Percentiles rank a stretch among this genome's conserved stretches.
Conservation (phyloP, 2,888 invertebrate genomes). For the Aleiodes leptofemur region DNA sequence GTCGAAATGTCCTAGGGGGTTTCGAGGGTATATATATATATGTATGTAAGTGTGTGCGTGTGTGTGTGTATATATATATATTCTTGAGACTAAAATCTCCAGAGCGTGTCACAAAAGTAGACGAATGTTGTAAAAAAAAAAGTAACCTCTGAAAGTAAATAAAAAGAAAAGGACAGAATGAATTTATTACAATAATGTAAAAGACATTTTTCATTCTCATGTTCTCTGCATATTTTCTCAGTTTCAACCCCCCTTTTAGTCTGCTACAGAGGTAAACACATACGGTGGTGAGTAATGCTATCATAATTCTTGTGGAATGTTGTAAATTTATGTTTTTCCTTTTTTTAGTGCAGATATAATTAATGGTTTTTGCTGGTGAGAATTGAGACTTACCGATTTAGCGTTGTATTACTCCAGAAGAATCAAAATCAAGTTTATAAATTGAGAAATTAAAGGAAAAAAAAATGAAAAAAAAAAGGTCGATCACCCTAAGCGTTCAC, state of each 20-base stretch:
- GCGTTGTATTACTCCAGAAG: slow-evolving; percentile 8
- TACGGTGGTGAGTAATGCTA: too few relatives aligned
- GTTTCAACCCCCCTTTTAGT: slow-evolving; percentile 1
- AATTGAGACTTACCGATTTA: slow-evolving; percentile 15
- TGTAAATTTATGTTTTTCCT: too few relatives aligned
- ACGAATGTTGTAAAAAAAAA: slow-evolving; percentile 21
- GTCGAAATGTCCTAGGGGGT: slow-evolving; percentile 9
- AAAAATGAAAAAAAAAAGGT: slow-evolving; percentile 37
- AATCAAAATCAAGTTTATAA: not conserved
- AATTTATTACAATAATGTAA: slow-evolving; percentile 8
- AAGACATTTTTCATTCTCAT: not conserved
- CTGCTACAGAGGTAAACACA: too few relatives aligned
- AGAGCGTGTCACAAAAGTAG: slow-evolving; percentile 29
- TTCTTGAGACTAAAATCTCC: slow-evolving; percentile 47
- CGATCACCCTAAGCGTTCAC: slow-evolving; percentile 47
- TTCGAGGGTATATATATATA: not conserved
- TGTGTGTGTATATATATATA: slow-evolving; percentile 13
- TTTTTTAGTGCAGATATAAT: not conserved
- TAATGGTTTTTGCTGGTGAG: not conserved
- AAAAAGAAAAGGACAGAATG: not conserved
- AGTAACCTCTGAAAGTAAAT: not conserved
- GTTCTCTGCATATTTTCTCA: not conserved
- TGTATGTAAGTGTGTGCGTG: slow-evolving; percentile 7
- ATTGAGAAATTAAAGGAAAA: slow-evolving; percentile 19
- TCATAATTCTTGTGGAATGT: too few relatives aligned